A percentile compares a stretch with the other conserved stretches of the same genome.
phyloP scores from a whole-genome alignment of 2,797 vertebrate genomes.

The Crocidura indochinensis region DNA sequence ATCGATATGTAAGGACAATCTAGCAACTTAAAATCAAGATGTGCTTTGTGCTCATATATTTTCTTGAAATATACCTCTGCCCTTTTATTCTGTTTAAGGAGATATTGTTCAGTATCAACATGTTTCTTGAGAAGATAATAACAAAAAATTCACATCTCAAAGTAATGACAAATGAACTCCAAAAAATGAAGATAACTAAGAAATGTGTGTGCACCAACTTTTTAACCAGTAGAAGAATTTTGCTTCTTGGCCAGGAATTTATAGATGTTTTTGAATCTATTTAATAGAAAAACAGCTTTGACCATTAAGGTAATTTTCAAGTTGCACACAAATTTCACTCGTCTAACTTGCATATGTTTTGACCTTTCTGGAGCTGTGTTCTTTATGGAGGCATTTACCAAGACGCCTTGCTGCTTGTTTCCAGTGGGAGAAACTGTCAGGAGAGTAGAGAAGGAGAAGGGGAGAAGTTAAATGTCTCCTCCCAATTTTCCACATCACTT shows the following conservation, averaged over 20 bases:
- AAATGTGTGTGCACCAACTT: not conserved
- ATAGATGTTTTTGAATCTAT: not conserved
- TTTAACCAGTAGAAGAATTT: not conserved
- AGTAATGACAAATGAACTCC: not conserved
- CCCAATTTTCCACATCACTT: too few relatives aligned
- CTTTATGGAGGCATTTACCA: not conserved
- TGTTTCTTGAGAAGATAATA: not conserved
- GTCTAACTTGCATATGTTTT: not conserved
- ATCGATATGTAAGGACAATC: not conserved
- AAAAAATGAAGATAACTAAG: not conserved
- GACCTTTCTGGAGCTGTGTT: not conserved
- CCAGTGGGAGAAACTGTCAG: not conserved
- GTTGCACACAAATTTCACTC: not conserved
- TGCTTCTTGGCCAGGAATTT: not conserved
- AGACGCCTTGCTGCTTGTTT: not conserved
- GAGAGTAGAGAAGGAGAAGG: not conserved
- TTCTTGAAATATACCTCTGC: not conserved
- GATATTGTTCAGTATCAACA: not conserved
- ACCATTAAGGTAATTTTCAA: not conserved
- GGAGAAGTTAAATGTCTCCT: not conserved
- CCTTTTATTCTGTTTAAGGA: not conserved
- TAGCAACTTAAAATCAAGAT: not conserved
- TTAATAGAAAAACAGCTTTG: not conserved
- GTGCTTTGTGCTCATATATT: accelerated
- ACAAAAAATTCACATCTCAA: not conserved